Evolutionary conservation across 2,797 vertebrate species (phyloP).

Genomic region (Stomatorhinus walkeri): DNA sequence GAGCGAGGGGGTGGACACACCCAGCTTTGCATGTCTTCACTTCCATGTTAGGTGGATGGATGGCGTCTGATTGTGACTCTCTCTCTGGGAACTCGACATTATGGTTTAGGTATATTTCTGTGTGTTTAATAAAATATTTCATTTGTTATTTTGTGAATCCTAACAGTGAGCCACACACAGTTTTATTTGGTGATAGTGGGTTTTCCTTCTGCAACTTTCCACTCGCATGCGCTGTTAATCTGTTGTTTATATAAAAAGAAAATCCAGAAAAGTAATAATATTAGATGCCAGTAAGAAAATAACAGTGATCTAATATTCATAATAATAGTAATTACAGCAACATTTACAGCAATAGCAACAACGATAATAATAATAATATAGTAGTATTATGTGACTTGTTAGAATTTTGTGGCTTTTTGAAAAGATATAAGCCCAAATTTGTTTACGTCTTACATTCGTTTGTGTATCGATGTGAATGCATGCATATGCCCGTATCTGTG

Average conservation of each 20-base stretch:
- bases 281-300: neutral
- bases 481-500: neutral
- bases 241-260: neutral
- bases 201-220: neutral
- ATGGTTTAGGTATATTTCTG: neutral
- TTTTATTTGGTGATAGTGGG: neutral
- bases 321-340: neutral
- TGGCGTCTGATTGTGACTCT: neutral
- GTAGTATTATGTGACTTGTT: neutral
- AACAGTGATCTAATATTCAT: neutral
- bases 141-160: neutral
- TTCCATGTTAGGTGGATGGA: neutral
- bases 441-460: neutral
- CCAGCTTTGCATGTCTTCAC: neutral
- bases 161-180: neutral
- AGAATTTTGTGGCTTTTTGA: neutral
- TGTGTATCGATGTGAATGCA: neutral
- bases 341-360: neutral
- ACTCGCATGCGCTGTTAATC: neutral
- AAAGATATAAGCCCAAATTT: neutral
- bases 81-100: neutral
- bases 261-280: neutral
- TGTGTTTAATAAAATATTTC: neutral
- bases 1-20: neutral
- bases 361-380: neutral